Evolutionary conservation across 2,797 vertebrate genomes (phyloP).

Genomic region (Bradypodion ventrale): DNA sequence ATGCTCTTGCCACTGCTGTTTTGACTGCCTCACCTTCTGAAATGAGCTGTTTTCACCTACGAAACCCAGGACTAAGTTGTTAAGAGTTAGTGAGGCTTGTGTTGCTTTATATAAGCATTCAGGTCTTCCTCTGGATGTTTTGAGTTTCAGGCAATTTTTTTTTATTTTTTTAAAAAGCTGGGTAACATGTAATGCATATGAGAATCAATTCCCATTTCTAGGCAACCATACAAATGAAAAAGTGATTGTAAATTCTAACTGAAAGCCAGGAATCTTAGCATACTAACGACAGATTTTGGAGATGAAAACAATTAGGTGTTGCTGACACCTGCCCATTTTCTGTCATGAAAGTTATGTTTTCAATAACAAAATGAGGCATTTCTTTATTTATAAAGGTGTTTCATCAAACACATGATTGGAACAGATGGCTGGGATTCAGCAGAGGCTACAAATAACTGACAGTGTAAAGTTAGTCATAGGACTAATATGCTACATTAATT

Average conservation of each 20-base stretch:
- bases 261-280: not conserved
- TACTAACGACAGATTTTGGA: not conserved
- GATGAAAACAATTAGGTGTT: not conserved
- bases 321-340: constrained; percentile 10
- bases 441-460: constrained; percentile 40
- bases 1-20: not conserved
- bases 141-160: not conserved
- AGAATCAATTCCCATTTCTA: not conserved
- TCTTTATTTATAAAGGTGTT: constrained; percentile 51
- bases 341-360: constrained; percentile 29
- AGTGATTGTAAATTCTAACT: not conserved
- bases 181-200: not conserved
- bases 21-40: not conserved
- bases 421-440: constrained; percentile 60
- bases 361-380: constrained; percentile 26
- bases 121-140: not conserved
- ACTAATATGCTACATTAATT: constrained; percentile 40
- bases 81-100: not conserved
- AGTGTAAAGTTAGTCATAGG: not conserved
- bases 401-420: constrained; percentile 50
- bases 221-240: not conserved
- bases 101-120: constrained; percentile 4
- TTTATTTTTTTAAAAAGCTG: no score
- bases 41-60: not conserved
- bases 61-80: not conserved